These are phyloP conservation scores for Cataglyphis cursor DNA, from an alignment of 2,888 invertebrate genomes.

Conservation along the genomic window DNA sequence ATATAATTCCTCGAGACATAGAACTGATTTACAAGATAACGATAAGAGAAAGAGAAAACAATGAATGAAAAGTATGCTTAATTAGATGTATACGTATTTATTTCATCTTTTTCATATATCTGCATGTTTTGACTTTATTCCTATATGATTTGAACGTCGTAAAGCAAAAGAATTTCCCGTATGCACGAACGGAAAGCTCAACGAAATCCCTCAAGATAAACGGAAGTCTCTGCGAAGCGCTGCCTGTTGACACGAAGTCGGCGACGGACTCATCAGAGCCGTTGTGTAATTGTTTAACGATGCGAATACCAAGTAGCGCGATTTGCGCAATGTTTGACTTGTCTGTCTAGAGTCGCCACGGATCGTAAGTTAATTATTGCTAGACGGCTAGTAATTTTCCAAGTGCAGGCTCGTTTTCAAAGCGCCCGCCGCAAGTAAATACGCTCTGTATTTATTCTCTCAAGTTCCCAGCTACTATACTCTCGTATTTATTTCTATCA, in stretches of 20 bases:
- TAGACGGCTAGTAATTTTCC: conserved; percentile 38
- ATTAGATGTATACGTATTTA: not conserved
- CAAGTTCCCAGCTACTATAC: not conserved
- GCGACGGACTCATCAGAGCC: conserved; percentile 72
- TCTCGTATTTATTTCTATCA: conserved; percentile 1
- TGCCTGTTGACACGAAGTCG: conserved; percentile 76
- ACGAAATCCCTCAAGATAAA: conserved; percentile 29
- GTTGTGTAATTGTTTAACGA: conserved; percentile 78
- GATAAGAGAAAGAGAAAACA: not conserved
- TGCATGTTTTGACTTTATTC: not conserved
- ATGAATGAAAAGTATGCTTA: not conserved
- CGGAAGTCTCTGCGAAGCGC: conserved; percentile 51
- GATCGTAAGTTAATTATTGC: conserved; percentile 76
- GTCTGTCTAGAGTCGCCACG: conserved; percentile 56
- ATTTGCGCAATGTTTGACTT: conserved; percentile 74
- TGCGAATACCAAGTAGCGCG: conserved; percentile 71
- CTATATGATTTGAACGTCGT: not conserved
- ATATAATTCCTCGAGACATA: not conserved
- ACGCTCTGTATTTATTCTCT: conserved; percentile 32
- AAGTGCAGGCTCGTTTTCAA: conserved; percentile 50
- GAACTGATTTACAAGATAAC: not conserved
- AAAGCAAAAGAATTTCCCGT: conserved; percentile 13
- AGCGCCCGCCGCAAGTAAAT: conserved; percentile 54
- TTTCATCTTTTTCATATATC: not conserved
- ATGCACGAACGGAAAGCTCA: conserved; percentile 45